These are phyloP conservation scores for Drosophila neonasuta DNA, from an alignment of 2,888 invertebrate species.

Conservation along the genomic window DNA sequence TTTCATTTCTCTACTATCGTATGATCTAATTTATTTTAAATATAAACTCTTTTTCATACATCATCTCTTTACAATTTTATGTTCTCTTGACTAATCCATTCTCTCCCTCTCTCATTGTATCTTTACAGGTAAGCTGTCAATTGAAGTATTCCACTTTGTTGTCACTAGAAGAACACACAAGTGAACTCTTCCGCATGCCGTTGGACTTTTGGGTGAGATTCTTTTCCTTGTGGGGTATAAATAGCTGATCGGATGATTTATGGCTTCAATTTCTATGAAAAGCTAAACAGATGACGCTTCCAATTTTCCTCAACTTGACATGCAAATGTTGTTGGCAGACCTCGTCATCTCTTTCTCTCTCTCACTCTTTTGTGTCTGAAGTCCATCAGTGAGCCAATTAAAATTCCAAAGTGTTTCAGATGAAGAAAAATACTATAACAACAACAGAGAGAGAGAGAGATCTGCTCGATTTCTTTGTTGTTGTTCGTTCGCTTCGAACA, in stretches of 20 bases:
- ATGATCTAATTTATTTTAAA: no score
- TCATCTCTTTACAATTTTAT: no score
- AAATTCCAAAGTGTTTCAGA: conserved; percentile 60
- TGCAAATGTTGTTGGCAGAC: conserved; percentile 28
- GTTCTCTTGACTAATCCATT: background rate
- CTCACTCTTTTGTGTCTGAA: background rate
- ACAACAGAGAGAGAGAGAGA: background rate
- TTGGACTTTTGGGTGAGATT: background rate
- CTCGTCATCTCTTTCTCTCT: background rate
- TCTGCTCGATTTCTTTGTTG: background rate
- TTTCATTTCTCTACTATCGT: no score
- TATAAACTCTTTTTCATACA: no score
- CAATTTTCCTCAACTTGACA: conserved; percentile 24
- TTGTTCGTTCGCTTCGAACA: conserved; percentile 15
- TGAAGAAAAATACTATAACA: conserved; percentile 3
- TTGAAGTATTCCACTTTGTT: background rate
- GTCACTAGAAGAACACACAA: conserved; percentile 6
- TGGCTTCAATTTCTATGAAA: conserved; percentile 34
- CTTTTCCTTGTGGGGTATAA: conserved; percentile 21
- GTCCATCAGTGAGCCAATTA: conserved; percentile 56
- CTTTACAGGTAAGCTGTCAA: conserved; percentile 40
- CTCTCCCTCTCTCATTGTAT: background rate
- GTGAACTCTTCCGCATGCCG: conserved; percentile 57
- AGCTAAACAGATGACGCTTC: conserved; percentile 43
- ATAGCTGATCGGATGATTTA: conserved; percentile 56